These are phyloP conservation scores for Stegophylla sp. DNA, from an alignment of 2,888 invertebrate genomes.

Conservation along the genomic window DNA sequence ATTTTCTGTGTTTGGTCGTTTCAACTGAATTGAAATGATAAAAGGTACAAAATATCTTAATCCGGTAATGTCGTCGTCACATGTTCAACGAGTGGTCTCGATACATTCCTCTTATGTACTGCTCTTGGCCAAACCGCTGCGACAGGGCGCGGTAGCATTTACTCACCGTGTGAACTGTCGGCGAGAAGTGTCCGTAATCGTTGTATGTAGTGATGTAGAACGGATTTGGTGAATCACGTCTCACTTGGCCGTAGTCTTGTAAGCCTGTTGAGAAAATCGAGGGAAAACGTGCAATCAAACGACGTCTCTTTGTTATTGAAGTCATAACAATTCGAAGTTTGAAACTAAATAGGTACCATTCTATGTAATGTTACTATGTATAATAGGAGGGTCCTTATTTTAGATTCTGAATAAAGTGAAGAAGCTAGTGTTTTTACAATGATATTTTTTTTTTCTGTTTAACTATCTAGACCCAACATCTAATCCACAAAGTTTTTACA, in stretches of 20 bases:
- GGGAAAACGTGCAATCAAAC: background rate
- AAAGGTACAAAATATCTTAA: too few relatives aligned
- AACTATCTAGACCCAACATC: too few relatives aligned
- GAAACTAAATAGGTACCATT: too few relatives aligned
- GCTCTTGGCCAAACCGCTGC: constrained; percentile 28
- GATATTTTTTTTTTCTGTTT: too few relatives aligned
- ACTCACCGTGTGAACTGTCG: constrained; percentile 20
- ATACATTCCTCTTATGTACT: constrained; percentile 50
- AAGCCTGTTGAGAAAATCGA: background rate
- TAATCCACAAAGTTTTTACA: too few relatives aligned
- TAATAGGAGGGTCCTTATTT: background rate
- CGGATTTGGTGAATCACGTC: background rate
- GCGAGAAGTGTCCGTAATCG: constrained; percentile 38
- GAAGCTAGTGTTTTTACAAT: too few relatives aligned
- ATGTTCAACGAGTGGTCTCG: constrained; percentile 36
- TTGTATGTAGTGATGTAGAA: constrained; percentile 42
- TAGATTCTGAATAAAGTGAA: background rate
- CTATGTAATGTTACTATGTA: too few relatives aligned
- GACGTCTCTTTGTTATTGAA: background rate
- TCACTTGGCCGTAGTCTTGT: background rate
- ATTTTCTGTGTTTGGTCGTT: too few relatives aligned
- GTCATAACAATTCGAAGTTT: too few relatives aligned
- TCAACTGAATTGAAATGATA: too few relatives aligned
- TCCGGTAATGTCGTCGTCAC: background rate
- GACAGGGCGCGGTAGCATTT: constrained; percentile 5